Conservation (phyloP, 2,888 invertebrate species). For the Gibbula magus region DNA sequence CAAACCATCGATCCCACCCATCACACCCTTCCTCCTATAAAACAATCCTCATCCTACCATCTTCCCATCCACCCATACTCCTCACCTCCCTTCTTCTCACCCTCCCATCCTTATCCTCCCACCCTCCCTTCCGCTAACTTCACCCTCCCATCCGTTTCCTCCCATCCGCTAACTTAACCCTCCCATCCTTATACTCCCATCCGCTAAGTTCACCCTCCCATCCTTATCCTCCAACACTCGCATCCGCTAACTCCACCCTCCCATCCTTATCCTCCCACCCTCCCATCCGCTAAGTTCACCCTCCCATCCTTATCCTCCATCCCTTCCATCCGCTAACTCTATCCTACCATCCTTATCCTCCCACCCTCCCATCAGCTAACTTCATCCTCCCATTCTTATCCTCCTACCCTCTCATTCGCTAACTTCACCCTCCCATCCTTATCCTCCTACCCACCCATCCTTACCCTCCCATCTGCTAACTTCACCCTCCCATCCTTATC, state of each 20-base stretch:
- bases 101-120: not conserved
- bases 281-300: not conserved
- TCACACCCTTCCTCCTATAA: too few species aligned
- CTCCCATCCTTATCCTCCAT: not conserved
- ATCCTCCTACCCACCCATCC: not conserved
- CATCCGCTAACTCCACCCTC: not conserved
- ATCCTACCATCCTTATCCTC: not conserved
- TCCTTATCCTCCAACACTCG: not conserved
- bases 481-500: not conserved
- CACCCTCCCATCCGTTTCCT: not conserved
- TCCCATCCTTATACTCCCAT: too few species aligned
- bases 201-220: too few species aligned
- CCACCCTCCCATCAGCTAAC: not conserved
- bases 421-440: not conserved
- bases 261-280: not conserved
- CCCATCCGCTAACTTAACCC: not conserved
- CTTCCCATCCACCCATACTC: not conserved
- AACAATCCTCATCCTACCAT: too few species aligned
- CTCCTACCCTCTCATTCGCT: not conserved
- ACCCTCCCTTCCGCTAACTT: not conserved
- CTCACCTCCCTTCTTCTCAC: not conserved
- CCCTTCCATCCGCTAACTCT: not conserved
- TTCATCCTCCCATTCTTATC: not conserved
- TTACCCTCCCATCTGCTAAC: not conserved
- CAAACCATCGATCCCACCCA: too few species aligned